A percentile compares a stretch with the other conserved stretches of the same genome.
Evolutionary conservation across 1,140 invertebrate species (phyloP).

Genomic region (Drosophila parabipectinata): DNA sequence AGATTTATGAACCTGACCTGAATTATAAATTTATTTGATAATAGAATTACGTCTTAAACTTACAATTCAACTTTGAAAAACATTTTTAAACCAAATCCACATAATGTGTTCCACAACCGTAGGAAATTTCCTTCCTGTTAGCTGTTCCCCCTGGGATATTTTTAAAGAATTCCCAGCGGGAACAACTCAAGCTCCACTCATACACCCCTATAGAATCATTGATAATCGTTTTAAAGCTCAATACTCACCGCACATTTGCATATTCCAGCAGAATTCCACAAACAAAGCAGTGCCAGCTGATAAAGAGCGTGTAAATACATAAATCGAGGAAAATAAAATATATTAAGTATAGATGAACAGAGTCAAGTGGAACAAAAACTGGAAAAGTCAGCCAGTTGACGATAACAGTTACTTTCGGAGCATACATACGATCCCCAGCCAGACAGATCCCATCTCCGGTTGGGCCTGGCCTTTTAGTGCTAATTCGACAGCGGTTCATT

Average conservation of each 20-base stretch:
- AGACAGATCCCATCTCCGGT: not conserved
- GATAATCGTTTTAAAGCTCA: conserved; percentile 24
- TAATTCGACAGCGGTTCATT: conserved; percentile 11
- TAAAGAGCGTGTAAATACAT: conserved; percentile 60
- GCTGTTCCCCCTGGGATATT: not conserved
- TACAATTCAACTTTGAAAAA: too few relatives aligned
- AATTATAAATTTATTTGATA: too few relatives aligned
- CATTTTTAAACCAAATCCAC: too few relatives aligned
- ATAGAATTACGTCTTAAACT: too few relatives aligned
- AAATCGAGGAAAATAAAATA: conserved; percentile 14
- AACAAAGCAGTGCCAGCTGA: conserved; percentile 34
- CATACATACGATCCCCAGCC: conserved; percentile 17
- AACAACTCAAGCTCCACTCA: conserved; percentile 14
- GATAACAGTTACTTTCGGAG: conserved; percentile 15
- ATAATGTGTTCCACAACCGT: too few relatives aligned
- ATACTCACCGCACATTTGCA: conserved; percentile 20
- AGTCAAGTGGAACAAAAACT: conserved; percentile 33
- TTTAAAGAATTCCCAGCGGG: not conserved
- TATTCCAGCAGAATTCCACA: conserved; percentile 17
- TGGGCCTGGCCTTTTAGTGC: conserved; percentile 23
- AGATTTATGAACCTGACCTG: too few relatives aligned
- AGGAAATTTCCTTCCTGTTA: conserved; percentile 12
- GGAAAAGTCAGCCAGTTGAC: conserved; percentile 19
- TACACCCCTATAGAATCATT: not conserved
- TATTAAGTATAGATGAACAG: conserved; percentile 11